Base-by-base conservation (phyloP, 2,888 invertebrate species). In the Melangyna quadrimaculata region DNA sequence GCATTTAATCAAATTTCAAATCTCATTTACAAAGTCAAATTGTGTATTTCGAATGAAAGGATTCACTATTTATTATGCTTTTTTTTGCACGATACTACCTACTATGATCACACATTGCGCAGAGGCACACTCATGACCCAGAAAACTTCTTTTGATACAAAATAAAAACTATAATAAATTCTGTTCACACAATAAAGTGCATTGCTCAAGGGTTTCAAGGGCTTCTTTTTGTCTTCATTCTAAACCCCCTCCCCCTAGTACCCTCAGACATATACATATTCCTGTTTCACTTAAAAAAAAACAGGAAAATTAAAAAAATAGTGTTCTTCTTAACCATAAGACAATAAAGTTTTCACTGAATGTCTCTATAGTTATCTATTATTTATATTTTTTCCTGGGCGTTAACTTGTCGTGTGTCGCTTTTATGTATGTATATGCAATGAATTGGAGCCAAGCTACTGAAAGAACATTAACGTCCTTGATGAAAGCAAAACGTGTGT, bases 181-280 rank as follows among this genome's bases (percentile, higher is more conserved):
- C 32, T 32, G 57, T 81, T 70, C 73, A 78, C 75, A 87, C 79
- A 87, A 87, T 88, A 88, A 89, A 89, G 89, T 90, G 89, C 90
- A 90, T 88, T 88, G 90, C 90, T 89, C 89, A 90, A 90, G 90
- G 91, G 81, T 73, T 86, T 81, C 86, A 86, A 81, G 81, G 81
- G 81, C 81, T 72, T 48, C 73, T 40, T 77, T 67, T 59, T 19
- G 45, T 24, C 29, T 55, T 29, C 5, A 19, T 22, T 2, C 0
- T n/a, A n/a, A n/a, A n/a, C n/a, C n/a, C 12, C 29, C 59, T 35
- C 12, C n/a, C 19, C 19, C 14, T 8, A n/a, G n/a, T 7, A 0
- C 2, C 14, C 24, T 24, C 43, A 63, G 51, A 24, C 24, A 17
- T 27, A 63, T 43, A 37, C 51, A 43, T 9, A 72, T 27, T 12